Conservation (phyloP, 2,888 invertebrate genomes). For the Rhimphoctona megacephalus region DNA sequence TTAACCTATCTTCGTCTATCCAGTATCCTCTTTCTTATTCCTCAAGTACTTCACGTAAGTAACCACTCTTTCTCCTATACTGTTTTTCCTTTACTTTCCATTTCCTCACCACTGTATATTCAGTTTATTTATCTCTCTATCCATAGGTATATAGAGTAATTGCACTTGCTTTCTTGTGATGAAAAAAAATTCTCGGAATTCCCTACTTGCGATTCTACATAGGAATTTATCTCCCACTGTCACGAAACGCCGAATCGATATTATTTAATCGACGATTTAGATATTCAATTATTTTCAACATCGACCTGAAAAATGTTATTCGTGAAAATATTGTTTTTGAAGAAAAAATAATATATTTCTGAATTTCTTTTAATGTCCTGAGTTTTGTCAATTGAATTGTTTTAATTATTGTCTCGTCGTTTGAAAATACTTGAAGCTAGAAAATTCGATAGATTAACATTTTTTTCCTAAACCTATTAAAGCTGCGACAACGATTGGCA, state of each 20-base stretch:
- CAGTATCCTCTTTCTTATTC: conserved; percentile 39
- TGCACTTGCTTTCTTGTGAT: background rate
- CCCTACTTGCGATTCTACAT: background rate
- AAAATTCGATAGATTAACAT: too few species aligned
- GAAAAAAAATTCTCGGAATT: background rate
- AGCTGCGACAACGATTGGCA: background rate
- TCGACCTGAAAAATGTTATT: background rate
- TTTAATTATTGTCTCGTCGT: background rate
- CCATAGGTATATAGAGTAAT: background rate
- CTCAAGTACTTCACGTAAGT: conserved; percentile 23
- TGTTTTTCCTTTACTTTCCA: conserved; percentile 29
- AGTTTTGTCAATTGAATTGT: too few species aligned
- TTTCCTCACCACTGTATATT: conserved; percentile 21
- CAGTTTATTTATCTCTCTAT: conserved; percentile 32
- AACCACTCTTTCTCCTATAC: conserved; percentile 26
- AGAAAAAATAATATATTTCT: background rate
- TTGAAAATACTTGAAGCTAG: background rate
- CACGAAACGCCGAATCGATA: too few species aligned
- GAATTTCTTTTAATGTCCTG: background rate
- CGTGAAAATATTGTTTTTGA: background rate
- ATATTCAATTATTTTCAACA: background rate
- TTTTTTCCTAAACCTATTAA: background rate
- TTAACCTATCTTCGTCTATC: conserved; percentile 33
- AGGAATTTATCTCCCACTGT: background rate
- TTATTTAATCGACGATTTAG: background rate